phyloP scores from a whole-genome alignment of 2,888 invertebrate genomes.

The Drosophila mercatorum region DNA sequence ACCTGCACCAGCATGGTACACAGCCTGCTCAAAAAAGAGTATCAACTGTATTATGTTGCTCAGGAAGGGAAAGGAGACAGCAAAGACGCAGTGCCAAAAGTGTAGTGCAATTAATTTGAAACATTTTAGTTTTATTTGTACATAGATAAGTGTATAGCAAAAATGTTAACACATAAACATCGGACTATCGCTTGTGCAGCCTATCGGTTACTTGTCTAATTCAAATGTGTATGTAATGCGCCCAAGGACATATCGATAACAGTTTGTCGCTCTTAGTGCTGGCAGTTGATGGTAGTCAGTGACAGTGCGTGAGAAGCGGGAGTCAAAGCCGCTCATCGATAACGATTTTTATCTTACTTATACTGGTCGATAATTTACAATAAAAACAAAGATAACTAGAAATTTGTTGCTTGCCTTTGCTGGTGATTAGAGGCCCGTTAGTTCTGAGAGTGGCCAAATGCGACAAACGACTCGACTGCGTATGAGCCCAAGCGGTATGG shows the following conservation, averaged over 20 bases:
- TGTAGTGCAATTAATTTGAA: slow-evolving; percentile 18
- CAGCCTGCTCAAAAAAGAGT: slow-evolving; percentile 81
- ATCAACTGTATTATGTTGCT: slow-evolving; percentile 81
- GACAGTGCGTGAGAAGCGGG: background rate
- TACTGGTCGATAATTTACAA: slow-evolving; percentile 34
- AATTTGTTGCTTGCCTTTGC: slow-evolving; percentile 15
- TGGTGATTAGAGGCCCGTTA: slow-evolving; percentile 38
- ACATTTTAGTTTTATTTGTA: slow-evolving; percentile 29
- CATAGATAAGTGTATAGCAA: slow-evolving; percentile 14
- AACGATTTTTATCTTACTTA: slow-evolving; percentile 16
- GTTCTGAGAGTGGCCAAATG: slow-evolving; percentile 88
- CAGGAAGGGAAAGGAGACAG: slow-evolving; percentile 1
- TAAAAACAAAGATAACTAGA: slow-evolving; percentile 26
- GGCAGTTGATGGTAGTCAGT: background rate
- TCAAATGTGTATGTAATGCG: background rate
- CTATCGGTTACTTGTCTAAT: background rate
- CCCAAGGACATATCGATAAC: background rate
- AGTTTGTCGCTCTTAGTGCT: too few relatives aligned
- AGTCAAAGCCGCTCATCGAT: background rate
- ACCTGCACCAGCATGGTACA: slow-evolving; percentile 85
- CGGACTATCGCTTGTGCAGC: background rate
- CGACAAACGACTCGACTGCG: slow-evolving; percentile 92
- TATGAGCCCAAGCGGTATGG: slow-evolving; percentile 94
- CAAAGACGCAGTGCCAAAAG: slow-evolving; percentile 16
- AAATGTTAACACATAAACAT: background rate